Evolutionary conservation across 2,888 invertebrate genomes (phyloP).

Genomic region (Himalopsyche anomala): DNA sequence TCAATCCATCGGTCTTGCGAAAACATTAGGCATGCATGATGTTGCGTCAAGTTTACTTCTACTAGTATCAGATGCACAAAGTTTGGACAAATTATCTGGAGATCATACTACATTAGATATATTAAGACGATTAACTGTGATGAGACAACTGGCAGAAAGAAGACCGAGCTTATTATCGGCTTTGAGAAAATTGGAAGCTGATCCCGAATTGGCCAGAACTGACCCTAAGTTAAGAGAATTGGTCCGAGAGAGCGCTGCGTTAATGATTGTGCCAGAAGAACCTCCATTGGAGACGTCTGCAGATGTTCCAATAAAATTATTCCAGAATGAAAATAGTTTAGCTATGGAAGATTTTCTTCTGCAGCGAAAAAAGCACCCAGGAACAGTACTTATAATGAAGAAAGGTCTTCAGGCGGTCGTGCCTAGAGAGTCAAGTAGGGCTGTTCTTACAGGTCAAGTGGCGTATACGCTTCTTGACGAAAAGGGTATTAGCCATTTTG

Average conservation of each 20-base stretch:
- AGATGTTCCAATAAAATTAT: constrained; percentile 82
- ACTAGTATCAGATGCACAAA: constrained; percentile 76
- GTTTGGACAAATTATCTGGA: constrained; percentile 76
- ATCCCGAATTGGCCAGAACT: constrained; percentile 81
- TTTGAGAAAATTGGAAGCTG: constrained; percentile 79
- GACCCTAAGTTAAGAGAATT: constrained; percentile 84
- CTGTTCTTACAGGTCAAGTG: constrained; percentile 84
- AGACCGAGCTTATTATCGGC: constrained; percentile 80
- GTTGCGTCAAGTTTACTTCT: constrained; percentile 78
- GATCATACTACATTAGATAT: constrained; percentile 81
- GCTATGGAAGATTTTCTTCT: constrained; percentile 86
- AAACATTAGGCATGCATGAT: constrained; percentile 81
- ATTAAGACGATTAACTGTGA: constrained; percentile 82
- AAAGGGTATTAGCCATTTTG: constrained; percentile 85
- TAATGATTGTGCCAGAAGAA: constrained; percentile 82
- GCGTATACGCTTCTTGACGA: constrained; percentile 87
- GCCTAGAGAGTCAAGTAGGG: constrained; percentile 85
- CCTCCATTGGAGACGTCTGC: constrained; percentile 79
- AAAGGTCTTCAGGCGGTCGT: constrained; percentile 86
- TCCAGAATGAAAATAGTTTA: constrained; percentile 83
- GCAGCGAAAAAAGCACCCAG: constrained; percentile 77
- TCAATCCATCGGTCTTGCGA: constrained; percentile 83
- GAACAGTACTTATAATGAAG: constrained; percentile 84
- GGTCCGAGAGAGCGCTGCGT: constrained; percentile 84
- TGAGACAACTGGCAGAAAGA: constrained; percentile 83